Evolutionary conservation across 2,888 invertebrate species (phyloP).

Genomic region (Drepanosiphum platanoidis): DNA sequence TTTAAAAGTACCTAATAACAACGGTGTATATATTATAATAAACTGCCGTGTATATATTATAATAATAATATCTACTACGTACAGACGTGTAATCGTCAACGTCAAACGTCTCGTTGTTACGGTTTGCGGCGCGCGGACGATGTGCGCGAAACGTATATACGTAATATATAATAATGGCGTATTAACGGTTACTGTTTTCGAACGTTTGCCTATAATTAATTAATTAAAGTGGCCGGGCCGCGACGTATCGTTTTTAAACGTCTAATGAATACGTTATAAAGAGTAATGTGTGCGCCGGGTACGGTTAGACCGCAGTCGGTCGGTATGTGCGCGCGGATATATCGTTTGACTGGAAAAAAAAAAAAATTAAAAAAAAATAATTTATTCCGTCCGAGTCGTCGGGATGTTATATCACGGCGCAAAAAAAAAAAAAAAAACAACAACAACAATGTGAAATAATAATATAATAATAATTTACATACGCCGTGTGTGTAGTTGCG

Average conservation of each 20-base stretch:
- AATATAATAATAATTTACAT: neutral
- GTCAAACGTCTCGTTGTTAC: conserved; percentile 6
- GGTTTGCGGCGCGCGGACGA: neutral
- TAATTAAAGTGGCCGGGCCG: neutral
- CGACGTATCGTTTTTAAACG: neutral
- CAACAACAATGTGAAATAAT: neutral
- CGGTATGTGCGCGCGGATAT: neutral
- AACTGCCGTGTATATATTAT: too few species aligned
- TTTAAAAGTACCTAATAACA: too few species aligned
- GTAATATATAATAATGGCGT: too few species aligned
- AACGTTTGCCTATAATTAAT: neutral
- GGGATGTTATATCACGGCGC: too few species aligned
- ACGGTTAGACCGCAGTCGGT: neutral
- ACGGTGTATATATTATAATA: too few species aligned
- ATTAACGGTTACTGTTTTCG: neutral
- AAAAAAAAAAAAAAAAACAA: too few species aligned
- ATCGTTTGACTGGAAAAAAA: neutral
- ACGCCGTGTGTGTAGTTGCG: neutral
- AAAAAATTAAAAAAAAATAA: neutral
- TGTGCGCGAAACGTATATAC: neutral
- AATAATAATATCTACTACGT: too few species aligned
- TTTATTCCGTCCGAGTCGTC: neutral
- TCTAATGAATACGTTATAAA: neutral
- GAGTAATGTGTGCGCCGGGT: too few species aligned
- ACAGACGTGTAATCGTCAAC: conserved; percentile 19